Evolutionary conservation across 2,113 vertebrate species (phyloP).

Genomic region (Rhombomys opimus): DNA sequence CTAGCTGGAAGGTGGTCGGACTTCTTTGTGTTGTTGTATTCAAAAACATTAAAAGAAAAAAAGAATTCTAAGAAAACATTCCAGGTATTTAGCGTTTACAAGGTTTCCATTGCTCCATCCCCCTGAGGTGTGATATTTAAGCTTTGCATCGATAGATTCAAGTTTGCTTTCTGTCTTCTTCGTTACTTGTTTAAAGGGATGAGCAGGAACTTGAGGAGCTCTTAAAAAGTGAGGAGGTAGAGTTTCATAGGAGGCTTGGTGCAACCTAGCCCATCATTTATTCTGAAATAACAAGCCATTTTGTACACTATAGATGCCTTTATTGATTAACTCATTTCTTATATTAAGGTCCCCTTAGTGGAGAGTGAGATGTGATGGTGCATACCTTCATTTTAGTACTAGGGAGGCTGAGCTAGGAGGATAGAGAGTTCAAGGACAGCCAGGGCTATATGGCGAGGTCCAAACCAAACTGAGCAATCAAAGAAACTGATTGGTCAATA

Average conservation of each 20-base stretch:
- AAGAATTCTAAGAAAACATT: conserved; percentile 38
- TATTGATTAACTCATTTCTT: conserved; percentile 26
- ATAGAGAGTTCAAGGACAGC: background rate
- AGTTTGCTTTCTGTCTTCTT: conserved; percentile 52
- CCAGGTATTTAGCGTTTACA: conserved; percentile 36
- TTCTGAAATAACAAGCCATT: background rate
- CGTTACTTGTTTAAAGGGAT: conserved; percentile 1
- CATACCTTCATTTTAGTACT: background rate
- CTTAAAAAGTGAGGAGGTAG: conserved; percentile 1
- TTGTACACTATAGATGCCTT: background rate
- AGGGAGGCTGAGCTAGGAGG: background rate
- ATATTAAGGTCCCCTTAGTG: background rate
- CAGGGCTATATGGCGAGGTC: background rate
- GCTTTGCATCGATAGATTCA: background rate
- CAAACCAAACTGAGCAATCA: background rate
- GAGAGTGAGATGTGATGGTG: background rate
- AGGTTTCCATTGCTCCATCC: background rate
- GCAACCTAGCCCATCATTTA: background rate
- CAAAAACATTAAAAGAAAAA: background rate
- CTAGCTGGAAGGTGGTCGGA: background rate
- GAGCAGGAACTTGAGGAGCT: background rate
- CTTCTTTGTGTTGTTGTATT: background rate
- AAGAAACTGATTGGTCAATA: background rate
- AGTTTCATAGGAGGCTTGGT: conserved; percentile 16
- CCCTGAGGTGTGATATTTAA: background rate